Evolutionary conservation across 1,140 invertebrate genomes (phyloP).

Genomic region (Antheraea mylitta): DNA sequence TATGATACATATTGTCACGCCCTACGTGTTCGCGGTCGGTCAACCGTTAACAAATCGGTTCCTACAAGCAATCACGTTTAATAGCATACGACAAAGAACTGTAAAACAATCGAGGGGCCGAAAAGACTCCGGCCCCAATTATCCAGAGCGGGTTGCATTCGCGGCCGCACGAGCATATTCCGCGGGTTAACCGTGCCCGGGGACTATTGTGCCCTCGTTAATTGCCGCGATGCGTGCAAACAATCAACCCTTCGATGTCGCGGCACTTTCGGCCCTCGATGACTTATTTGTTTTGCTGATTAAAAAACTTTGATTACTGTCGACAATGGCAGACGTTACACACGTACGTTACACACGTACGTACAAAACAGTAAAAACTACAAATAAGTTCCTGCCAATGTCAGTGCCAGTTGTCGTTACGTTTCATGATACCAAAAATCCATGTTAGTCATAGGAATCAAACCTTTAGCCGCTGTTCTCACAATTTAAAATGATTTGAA

Average conservation of each 20-base stretch:
- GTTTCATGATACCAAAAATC: too few relatives aligned
- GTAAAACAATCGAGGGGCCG: slow-evolving; percentile 15
- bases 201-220: slow-evolving; percentile 16
- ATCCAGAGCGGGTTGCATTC: slow-evolving; percentile 14
- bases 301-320: slow-evolving; percentile 2
- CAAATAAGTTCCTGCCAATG: too few relatives aligned
- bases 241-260: slow-evolving; percentile 17
- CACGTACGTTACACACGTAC: too few relatives aligned
- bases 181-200: slow-evolving; percentile 23
- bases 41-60: slow-evolving; percentile 5
- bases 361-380: too few relatives aligned
- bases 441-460: too few relatives aligned
- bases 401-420: too few relatives aligned
- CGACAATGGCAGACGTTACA: background rate
- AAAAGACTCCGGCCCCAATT: slow-evolving; percentile 13
- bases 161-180: slow-evolving; percentile 34
- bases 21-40: background rate
- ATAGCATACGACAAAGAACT: slow-evolving; percentile 9
- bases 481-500: too few relatives aligned
- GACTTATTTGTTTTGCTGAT: slow-evolving; percentile 14
- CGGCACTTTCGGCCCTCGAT: slow-evolving; percentile 11
- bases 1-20: background rate
- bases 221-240: slow-evolving; percentile 23
- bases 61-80: slow-evolving; percentile 6
- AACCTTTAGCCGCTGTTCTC: too few relatives aligned